Conservation (phyloP, 2,797 vertebrate genomes). For the Gallirallus australis region DNA sequence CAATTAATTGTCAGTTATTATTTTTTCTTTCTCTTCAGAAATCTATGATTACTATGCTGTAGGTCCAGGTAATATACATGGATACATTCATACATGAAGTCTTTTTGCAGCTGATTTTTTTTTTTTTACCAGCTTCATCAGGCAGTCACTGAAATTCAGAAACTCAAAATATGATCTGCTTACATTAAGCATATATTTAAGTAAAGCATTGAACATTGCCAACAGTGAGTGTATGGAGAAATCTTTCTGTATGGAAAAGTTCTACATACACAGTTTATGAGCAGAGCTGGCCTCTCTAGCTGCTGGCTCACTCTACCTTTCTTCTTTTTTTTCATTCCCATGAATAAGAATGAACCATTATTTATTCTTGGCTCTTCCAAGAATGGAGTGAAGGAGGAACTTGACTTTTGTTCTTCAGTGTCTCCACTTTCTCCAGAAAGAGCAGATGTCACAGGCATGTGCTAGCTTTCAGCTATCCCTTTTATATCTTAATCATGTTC, state of each 20-base stretch:
- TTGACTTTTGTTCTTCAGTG: neutral
- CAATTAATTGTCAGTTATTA: neutral
- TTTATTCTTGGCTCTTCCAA: constrained; percentile 5
- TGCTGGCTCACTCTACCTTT: neutral
- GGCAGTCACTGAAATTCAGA: neutral
- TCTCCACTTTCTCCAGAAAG: constrained; percentile 10
- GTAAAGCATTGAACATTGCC: neutral
- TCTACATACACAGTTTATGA: neutral
- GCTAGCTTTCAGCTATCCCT: neutral
- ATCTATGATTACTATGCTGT: neutral
- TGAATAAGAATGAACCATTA: constrained; percentile 9
- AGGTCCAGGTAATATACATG: constrained; percentile 5
- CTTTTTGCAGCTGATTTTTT: neutral
- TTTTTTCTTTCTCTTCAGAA: neutral
- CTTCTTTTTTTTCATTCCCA: constrained; percentile 14
- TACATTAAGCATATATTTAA: neutral
- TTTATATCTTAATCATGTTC: constrained; percentile 18
- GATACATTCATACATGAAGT: neutral
- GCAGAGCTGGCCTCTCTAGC: neutral
- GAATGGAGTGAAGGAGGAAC: constrained; percentile 1
- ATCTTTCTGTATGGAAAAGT: neutral
- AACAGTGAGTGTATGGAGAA: neutral
- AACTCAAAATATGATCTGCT: neutral
- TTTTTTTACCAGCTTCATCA: neutral
- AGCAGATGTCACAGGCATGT: constrained; percentile 29